Percentiles rank a stretch among this genome's conserved stretches.
phyloP scores from a whole-genome alignment of 2,797 vertebrate species.

The Perodicticus potto region DNA sequence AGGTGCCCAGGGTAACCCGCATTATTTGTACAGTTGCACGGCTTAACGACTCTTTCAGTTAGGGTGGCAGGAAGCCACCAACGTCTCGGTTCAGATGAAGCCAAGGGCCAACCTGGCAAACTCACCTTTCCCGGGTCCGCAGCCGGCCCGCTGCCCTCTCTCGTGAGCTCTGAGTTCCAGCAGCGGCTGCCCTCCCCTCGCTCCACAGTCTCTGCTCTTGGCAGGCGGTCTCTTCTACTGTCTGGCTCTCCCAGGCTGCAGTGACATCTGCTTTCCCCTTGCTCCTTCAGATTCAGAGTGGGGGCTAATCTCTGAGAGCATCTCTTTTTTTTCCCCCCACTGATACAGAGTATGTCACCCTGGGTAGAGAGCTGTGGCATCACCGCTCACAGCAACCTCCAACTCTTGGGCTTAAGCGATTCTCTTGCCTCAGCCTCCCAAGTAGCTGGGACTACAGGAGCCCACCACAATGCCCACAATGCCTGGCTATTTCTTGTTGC shows the following conservation, averaged over 20 bases:
- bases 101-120: background rate
- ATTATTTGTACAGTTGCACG: background rate
- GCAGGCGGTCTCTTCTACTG: background rate
- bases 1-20: background rate
- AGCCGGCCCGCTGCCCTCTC: background rate
- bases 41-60: background rate
- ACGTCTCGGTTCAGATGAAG: background rate
- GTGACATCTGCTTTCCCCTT: background rate
- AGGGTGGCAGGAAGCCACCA: background rate
- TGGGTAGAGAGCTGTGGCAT: no score
- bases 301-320: background rate
- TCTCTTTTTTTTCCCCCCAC: no score
- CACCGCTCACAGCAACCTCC: no score
- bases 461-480: no score
- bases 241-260: rapidly evolving
- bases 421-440: no score
- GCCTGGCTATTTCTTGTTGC: no score
- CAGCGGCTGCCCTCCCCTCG: no score
- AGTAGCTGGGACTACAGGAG: no score
- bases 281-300: background rate
- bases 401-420: no score
- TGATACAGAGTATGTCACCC: no score
- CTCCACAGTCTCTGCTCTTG: background rate
- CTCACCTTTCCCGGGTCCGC: background rate
- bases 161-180: no score